Base-by-base conservation (phyloP, 2,888 invertebrate species). In the Melieria omissa region DNA sequence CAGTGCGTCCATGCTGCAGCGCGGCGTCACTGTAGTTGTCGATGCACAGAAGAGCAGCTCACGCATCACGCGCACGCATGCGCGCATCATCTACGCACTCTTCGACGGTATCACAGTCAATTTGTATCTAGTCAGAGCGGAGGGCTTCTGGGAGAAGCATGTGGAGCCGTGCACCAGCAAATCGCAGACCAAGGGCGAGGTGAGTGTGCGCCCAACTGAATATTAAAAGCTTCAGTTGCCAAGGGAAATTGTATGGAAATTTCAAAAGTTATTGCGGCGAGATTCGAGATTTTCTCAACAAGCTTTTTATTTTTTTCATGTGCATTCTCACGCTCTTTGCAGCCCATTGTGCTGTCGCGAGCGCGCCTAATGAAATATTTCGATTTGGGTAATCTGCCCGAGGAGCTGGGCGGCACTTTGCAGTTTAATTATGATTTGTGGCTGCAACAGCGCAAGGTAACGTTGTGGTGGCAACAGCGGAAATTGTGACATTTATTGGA, bases 121-220 rank as follows among this genome's bases (percentile, higher is more conserved):
- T 69, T 86, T 90, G 76, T 89, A 93, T 80, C 92, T 94, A 72
- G 88, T 95, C 74, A 89, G 92, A 79, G 91, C 93, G 42, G 93
- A 93, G 81, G 92, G 92, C 62, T 92, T 93, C 86, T 91, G 93
- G 90, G 93, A 93, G 81, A 93, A 93, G 82, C 91, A 92, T 81
- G 91, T 93, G 61, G 92, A 92, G 82, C 91, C 90, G 78, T 93
- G 92, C 84, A 90, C 92, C 65, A 90, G 89, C 78, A 90, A 90
- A 78, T 88, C 89, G 4, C 89, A 90, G 75, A 89, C 89, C 76
- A 90, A 90, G 77, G 89, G 89, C 80, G 90, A 91, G 89, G 87
- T 86, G 77, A 78, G 77, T 46, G 9, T 46, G 9, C 4, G 8
- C 41, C 8, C 46, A 44, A 70, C 44, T 68, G 3, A 29, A 29